Evolutionary conservation across 2,888 invertebrate species (phyloP).

Genomic region (Erannis defoliaria): DNA sequence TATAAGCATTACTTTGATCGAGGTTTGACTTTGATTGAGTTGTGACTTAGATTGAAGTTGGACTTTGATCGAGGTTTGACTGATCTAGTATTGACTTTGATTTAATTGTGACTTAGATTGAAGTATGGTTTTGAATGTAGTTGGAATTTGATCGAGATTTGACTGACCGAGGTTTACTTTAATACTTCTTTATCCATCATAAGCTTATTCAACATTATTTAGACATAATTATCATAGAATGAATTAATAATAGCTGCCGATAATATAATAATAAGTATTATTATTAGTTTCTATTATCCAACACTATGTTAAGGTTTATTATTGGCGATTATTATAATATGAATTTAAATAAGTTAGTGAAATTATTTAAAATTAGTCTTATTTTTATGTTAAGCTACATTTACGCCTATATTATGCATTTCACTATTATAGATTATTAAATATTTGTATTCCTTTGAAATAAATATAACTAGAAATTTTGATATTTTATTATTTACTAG

Average conservation of each 20-base stretch:
- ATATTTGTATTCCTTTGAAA: conserved; percentile 23
- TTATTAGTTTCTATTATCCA: not conserved
- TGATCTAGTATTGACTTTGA: not conserved
- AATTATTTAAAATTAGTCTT: not conserved
- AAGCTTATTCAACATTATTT: too few species aligned
- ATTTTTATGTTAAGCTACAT: conserved; percentile 2
- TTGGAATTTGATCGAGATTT: not conserved
- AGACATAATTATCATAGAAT: too few species aligned
- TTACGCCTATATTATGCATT: conserved; percentile 28
- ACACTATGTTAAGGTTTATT: not conserved
- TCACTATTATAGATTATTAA: conserved; percentile 18
- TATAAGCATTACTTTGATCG: not conserved
- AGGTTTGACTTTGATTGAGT: not conserved
- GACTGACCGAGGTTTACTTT: too few species aligned
- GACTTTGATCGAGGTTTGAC: not conserved
- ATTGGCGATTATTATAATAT: not conserved
- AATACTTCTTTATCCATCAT: too few species aligned
- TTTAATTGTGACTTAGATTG: too few species aligned
- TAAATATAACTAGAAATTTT: conserved; percentile 11
- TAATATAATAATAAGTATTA: not conserved
- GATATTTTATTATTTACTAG: conserved; percentile 9
- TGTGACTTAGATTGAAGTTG: not conserved
- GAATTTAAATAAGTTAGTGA: too few species aligned
- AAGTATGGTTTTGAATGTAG: not conserved
- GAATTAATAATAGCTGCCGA: not conserved